Conservation (phyloP, 2,888 invertebrate genomes). For the Cyaniris semiargus region DNA sequence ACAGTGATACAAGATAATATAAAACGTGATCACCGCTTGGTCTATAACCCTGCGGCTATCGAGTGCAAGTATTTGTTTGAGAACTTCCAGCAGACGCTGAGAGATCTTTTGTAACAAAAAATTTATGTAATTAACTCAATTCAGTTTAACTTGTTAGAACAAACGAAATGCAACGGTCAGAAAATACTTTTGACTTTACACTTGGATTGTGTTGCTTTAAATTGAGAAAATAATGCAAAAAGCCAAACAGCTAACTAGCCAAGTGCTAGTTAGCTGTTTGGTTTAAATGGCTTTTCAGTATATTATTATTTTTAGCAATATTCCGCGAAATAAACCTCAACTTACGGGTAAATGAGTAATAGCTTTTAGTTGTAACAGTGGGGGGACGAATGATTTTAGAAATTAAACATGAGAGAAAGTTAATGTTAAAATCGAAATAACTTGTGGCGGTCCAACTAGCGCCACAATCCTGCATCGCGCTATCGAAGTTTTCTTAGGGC, state of each 20-base stretch:
- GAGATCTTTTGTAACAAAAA: conserved; percentile 41
- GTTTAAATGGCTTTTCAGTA: background rate
- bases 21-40: conserved; percentile 10
- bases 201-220: background rate
- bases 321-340: too few species aligned
- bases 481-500: too few species aligned
- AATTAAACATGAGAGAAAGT: background rate
- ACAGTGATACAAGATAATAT: too few species aligned
- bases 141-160: background rate
- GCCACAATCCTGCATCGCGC: too few species aligned
- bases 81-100: conserved; percentile 37
- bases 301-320: too few species aligned
- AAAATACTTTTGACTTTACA: background rate
- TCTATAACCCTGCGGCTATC: conserved; percentile 41
- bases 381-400: background rate
- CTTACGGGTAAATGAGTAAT: too few species aligned
- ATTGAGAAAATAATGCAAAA: background rate
- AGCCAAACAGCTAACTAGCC: too few species aligned
- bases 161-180: background rate
- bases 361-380: background rate
- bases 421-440: background rate
- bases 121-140: conserved; percentile 38
- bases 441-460: background rate
- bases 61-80: conserved; percentile 43
- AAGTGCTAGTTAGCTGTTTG: background rate